Evolutionary conservation across 2,113 vertebrate genomes (phyloP).

Genomic region (Tautogolabrus adspersus): DNA sequence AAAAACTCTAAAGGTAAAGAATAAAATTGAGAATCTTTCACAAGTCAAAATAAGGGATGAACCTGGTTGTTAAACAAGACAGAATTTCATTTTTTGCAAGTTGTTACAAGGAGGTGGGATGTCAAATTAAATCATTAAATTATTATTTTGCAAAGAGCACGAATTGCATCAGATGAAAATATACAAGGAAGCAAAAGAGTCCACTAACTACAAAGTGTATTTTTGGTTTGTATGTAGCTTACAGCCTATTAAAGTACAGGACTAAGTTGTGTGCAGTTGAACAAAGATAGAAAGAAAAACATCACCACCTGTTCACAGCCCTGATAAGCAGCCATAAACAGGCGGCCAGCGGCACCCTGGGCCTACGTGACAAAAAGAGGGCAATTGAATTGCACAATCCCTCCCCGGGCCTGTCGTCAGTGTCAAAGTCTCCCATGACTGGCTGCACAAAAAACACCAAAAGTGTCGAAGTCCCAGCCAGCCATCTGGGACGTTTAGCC

Average conservation of each 20-base stretch:
- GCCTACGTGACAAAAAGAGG: conserved; percentile 74
- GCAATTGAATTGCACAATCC: conserved; percentile 74
- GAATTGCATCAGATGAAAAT: no score
- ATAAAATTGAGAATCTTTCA: no score
- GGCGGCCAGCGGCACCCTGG: conserved; percentile 17
- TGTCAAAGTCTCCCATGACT: conserved; percentile 74
- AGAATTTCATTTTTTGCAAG: no score
- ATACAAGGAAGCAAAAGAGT: no score
- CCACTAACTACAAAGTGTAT: no score
- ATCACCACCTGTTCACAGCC: conserved; percentile 49
- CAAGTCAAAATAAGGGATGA: no score
- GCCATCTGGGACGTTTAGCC: conserved; percentile 65
- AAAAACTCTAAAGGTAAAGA: no score
- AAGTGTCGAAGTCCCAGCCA: conserved; percentile 65
- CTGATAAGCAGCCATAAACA: conserved; percentile 76
- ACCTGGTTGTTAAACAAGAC: no score
- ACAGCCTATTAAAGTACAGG: neutral
- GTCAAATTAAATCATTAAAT: neutral
- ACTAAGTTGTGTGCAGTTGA: neutral
- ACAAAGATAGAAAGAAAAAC: conserved; percentile 27
- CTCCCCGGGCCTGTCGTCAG: conserved; percentile 39
- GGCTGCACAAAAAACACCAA: conserved; percentile 71
- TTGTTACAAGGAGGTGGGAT: neutral
- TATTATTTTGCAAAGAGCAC: no score
- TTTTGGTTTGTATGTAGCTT: neutral